Evolutionary conservation across 2,888 invertebrate species (phyloP).

Genomic region (Cephus pulcher): DNA sequence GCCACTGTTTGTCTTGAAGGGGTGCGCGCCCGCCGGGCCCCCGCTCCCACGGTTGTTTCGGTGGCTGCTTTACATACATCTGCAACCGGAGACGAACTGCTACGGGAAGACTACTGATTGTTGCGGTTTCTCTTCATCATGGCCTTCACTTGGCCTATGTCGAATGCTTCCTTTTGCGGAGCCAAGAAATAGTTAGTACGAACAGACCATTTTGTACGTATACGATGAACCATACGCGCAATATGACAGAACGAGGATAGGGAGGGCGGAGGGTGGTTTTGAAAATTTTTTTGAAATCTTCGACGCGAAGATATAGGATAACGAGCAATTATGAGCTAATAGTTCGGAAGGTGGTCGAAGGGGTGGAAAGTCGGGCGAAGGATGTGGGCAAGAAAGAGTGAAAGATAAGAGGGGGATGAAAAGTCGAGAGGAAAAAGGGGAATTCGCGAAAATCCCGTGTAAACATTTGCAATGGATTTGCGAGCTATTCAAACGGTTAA

Average conservation of each 20-base stretch:
- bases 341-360: neutral
- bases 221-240: neutral
- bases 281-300: neutral
- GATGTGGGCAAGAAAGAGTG: constrained; percentile 15
- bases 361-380: neutral
- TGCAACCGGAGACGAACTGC: constrained; percentile 65
- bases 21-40: constrained; percentile 20
- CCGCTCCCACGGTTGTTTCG: constrained; percentile 52
- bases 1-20: constrained; percentile 67
- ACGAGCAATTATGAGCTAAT: neutral
- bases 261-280: neutral
- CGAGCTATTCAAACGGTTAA: constrained; percentile 67
- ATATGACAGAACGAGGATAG: neutral
- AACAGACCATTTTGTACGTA: neutral
- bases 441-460: constrained; percentile 61
- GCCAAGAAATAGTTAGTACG: constrained; percentile 9
- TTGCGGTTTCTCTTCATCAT: constrained; percentile 47
- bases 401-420: constrained; percentile 13
- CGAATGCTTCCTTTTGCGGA: constrained; percentile 14
- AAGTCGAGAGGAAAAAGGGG: constrained; percentile 23
- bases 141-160: neutral
- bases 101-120: constrained; percentile 64
- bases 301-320: neutral
- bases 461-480: constrained; percentile 68
- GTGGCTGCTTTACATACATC: constrained; percentile 63